Evolutionary conservation across 2,113 vertebrate species (phyloP).

Genomic region (Sprattus sprattus): DNA sequence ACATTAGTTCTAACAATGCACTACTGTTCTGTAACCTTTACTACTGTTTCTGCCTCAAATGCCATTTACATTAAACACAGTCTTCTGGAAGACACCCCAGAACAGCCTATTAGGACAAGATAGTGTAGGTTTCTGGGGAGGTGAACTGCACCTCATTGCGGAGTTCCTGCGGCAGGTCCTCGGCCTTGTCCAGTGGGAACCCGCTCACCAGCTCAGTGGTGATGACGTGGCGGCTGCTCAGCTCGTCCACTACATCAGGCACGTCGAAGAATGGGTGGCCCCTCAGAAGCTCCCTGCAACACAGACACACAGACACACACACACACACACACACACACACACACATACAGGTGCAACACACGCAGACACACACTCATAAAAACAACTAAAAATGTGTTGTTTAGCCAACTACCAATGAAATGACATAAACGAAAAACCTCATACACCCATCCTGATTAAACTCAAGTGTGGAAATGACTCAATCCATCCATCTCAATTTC

Average conservation of each 20-base stretch:
- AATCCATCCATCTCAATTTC: background rate
- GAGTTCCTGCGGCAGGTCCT: slow-evolving; percentile 83
- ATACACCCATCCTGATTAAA: background rate
- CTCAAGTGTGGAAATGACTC: background rate
- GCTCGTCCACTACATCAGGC: slow-evolving; percentile 84
- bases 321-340: background rate
- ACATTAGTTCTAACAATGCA: background rate
- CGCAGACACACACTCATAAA: background rate
- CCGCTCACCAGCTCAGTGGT: slow-evolving; percentile 87
- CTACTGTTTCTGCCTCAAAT: background rate
- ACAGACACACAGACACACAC: background rate
- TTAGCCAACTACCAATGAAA: background rate
- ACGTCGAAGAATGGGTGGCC: slow-evolving; percentile 88
- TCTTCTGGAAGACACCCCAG: background rate
- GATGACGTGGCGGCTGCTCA: slow-evolving; percentile 84
- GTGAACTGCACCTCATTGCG: slow-evolving; percentile 80
- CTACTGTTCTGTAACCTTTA: background rate
- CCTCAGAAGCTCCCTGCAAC: slow-evolving; percentile 82
- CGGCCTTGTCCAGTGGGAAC: slow-evolving; percentile 89
- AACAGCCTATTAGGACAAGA: background rate
- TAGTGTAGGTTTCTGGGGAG: background rate
- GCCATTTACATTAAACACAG: background rate
- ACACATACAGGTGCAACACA: background rate
- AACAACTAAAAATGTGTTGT: background rate
- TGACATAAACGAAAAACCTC: background rate